Conservation (phyloP, 2,888 invertebrate species). For the Diarsia mendica region DNA sequence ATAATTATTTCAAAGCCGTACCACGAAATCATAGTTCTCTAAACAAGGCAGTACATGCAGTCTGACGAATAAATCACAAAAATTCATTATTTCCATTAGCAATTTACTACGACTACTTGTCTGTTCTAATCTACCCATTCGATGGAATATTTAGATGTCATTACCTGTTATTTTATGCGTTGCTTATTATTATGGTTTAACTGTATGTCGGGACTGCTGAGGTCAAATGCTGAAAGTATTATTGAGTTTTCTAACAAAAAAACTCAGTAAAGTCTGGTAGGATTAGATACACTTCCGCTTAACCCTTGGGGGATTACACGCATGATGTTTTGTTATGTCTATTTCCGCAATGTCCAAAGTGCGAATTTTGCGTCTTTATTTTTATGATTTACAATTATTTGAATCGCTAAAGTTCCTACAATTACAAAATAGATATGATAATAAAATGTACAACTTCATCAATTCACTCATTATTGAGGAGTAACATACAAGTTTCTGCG, state of each 20-base stretch:
- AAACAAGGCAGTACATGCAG: neutral
- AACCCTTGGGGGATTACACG: neutral
- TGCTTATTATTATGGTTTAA: neutral
- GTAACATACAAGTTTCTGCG: neutral
- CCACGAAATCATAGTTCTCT: neutral
- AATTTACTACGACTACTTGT: slow-evolving; percentile 4
- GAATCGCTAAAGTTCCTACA: neutral
- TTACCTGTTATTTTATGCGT: slow-evolving; percentile 4
- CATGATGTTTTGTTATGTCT: neutral
- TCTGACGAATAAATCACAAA: slow-evolving; percentile 11
- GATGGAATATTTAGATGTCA: neutral
- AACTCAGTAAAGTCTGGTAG: too few relatives aligned
- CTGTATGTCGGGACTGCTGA: too few relatives aligned
- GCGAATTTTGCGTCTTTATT: neutral
- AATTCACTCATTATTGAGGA: neutral
- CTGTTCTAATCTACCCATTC: neutral
- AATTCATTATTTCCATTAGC: neutral
- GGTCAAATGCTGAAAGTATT: neutral
- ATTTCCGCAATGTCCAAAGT: neutral
- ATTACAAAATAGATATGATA: neutral
- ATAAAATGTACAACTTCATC: neutral
- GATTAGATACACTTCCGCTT: neutral
- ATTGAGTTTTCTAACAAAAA: too few relatives aligned
- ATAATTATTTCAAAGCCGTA: neutral
- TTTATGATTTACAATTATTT: neutral